Evolutionary conservation across 2,888 invertebrate genomes (phyloP).

Genomic region (Hypomecis atomaria): DNA sequence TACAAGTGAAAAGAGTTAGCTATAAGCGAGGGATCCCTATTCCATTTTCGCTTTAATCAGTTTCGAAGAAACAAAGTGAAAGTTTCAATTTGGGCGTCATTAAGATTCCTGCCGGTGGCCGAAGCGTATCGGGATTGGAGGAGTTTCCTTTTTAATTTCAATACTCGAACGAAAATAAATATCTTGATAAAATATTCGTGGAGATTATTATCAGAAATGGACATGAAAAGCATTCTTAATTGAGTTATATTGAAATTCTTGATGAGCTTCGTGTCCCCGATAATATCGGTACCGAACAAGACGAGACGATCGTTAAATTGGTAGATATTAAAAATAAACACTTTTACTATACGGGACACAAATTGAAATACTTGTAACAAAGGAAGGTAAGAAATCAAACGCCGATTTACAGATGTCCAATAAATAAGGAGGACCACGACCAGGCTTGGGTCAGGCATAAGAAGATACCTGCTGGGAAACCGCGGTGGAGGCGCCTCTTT

Average conservation of each 20-base stretch:
- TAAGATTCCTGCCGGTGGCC: slow-evolving; percentile 52
- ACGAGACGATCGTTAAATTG: slow-evolving; percentile 34
- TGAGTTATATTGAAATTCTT: slow-evolving; percentile 44
- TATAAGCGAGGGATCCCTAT: slow-evolving; percentile 47
- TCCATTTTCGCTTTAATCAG: slow-evolving; percentile 65
- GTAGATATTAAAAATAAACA: slow-evolving; percentile 42
- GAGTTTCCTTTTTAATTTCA: slow-evolving; percentile 36
- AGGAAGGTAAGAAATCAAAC: slow-evolving; percentile 46
- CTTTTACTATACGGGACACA: slow-evolving; percentile 21
- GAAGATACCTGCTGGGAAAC: slow-evolving; percentile 68
- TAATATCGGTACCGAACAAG: slow-evolving; percentile 21
- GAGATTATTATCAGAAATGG: slow-evolving; percentile 37
- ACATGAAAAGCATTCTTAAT: slow-evolving; percentile 43
- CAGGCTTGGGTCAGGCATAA: slow-evolving; percentile 42
- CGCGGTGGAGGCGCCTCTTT: slow-evolving; percentile 69
- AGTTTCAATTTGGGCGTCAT: slow-evolving; percentile 67
- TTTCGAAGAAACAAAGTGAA: slow-evolving; percentile 67
- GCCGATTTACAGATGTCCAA: slow-evolving; percentile 65
- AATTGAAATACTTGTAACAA: slow-evolving; percentile 41
- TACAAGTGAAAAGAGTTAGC: slow-evolving; percentile 31
- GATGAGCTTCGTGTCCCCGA: slow-evolving; percentile 28
- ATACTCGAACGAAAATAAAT: slow-evolving; percentile 36
- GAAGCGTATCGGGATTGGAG: slow-evolving; percentile 42
- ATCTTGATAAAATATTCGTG: slow-evolving; percentile 38
- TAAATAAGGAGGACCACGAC: slow-evolving; percentile 71